Base-by-base conservation (phyloP, 2,113 vertebrate species). In the Gopherus flavomarginatus region DNA sequence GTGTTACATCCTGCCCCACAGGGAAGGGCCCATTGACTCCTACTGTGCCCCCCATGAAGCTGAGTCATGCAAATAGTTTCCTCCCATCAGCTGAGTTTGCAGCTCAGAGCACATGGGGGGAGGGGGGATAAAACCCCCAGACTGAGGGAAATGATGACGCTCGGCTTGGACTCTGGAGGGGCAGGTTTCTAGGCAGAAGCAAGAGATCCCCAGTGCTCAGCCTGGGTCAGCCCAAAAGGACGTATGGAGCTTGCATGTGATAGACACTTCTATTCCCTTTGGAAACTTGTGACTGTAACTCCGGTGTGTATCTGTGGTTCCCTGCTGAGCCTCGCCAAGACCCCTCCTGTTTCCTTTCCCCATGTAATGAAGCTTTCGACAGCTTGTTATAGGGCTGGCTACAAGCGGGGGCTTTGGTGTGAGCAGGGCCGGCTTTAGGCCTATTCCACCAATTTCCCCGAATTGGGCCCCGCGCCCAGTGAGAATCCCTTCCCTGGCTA, bases 61-160 rank as follows among this genome's bases (percentile, higher is more conserved):
- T 29, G 62, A 57, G 62, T 35, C 62, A 7, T 6, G 5, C 57
- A 62, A 6, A 14, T 13, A 4, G 19, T 10, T 21, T 72, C 17
- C n/a, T 72, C n/a, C n/a, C 17, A 17, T 16, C 35, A 22, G 65
- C 65, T 38, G 65, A 69, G 65, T 38, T 21, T 2, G 4, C 19
- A 22, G n/a, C 35, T 38, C 35, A 72, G 65, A 38, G n/a, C 31
- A 38, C 9, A 2, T 5, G 65, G 19, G 7, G 4, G n/a, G 65
- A 38, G 7, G 65, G 65, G 19, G 65, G 8, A 11, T n/a, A 22
- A 38, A n/a, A 38, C 17, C 65, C n/a, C 65, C 4, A 2, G 65
- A 5, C n/a, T 11, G n/a, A 10, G 35, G 8, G 65, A 21, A 72
- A 8, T 19, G 62, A 69, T n/a, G 2, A 1, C 16, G 1, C 29